Base-by-base conservation (phyloP, 2,113 vertebrate species). In the Falcunculus frontatus region DNA sequence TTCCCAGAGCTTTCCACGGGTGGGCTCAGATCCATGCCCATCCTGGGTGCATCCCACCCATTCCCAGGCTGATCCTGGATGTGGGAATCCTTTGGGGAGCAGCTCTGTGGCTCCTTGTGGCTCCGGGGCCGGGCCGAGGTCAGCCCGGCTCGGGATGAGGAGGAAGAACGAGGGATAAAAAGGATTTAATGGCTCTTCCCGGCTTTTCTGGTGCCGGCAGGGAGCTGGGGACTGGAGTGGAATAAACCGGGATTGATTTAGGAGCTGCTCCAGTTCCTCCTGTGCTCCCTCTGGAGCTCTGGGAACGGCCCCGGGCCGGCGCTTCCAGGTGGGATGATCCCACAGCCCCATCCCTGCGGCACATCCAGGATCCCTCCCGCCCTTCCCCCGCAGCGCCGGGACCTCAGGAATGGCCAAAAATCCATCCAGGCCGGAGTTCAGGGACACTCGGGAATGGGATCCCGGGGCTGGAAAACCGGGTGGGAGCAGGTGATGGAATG, bases 341-440 rank as follows among this genome's bases (percentile, higher is more conserved):
- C 12, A 10, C 35, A 6, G 25, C 0, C 59, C 16, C 59, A 20
- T 13, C 59, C 59, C 59, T 3, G 59, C 0, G 26, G 35, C 59
- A 9, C 39, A 27, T 5, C 12, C 3, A 15, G 80, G 15, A 4
- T 8, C 18, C 49, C 49, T 47, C n/a, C n/a, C 35, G 37, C 52
- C 12, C 65, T 30, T 62, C 79, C 74, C 3, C 0, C 6, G 41
- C 52, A 21, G 29, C 39, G 22, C 35, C 1, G 8, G 9, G 8
- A 9, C 16, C 23, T 15, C 3, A 0, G 7, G 0, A 1, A 6
- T 5, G 29, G n/a, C n/a, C 47, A 4, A 3, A 6, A 50, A 74
- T 30, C 30, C 57, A 39, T 25, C 84, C 15, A 17, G 63, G 41
- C 30, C 57, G 50, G 60, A 37, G 11, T 10, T 39, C n/a, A 10